Percentiles rank a stretch among this genome's conserved stretches.
Conservation (phyloP, 2,888 invertebrate species). For the Sarcophaga carnaria region DNA sequence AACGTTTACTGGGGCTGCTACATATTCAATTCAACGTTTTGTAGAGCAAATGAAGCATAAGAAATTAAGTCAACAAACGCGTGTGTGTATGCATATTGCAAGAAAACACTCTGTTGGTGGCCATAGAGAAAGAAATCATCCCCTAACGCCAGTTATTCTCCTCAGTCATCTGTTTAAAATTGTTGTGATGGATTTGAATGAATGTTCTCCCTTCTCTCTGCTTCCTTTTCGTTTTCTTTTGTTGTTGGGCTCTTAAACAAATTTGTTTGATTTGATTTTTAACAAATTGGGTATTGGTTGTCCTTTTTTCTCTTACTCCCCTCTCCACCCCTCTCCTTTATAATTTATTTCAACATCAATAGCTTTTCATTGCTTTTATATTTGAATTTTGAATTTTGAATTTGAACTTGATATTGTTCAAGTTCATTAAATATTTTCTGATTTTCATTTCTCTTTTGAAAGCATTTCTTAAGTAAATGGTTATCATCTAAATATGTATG, state of each 20-base stretch:
- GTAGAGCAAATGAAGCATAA: slow-evolving; percentile 59
- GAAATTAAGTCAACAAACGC: slow-evolving; percentile 65
- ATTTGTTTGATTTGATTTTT: slow-evolving; percentile 63
- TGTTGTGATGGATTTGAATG: slow-evolving; percentile 52
- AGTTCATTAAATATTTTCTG: slow-evolving; percentile 62
- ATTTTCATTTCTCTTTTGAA: background rate
- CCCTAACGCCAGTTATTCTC: slow-evolving; percentile 15
- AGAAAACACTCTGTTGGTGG: background rate
- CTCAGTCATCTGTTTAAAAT: background rate
- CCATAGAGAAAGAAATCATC: slow-evolving; percentile 29
- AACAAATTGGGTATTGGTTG: slow-evolving; percentile 56
- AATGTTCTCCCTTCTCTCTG: background rate
- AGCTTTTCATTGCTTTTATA: slow-evolving; percentile 35
- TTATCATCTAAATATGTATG: background rate
- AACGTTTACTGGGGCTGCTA: background rate
- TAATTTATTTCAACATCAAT: slow-evolving; percentile 30
- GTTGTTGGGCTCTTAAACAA: slow-evolving; percentile 54
- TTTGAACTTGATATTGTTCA: slow-evolving; percentile 19
- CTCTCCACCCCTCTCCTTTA: background rate
- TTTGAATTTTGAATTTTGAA: background rate
- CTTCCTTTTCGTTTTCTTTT: background rate
- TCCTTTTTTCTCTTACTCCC: slow-evolving; percentile 36
- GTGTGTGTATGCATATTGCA: slow-evolving; percentile 25
- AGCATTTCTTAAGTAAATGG: background rate
- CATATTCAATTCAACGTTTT: slow-evolving; percentile 8